Evolutionary conservation across 2,888 invertebrate species (phyloP).

Genomic region (Cheilosia impressa): DNA sequence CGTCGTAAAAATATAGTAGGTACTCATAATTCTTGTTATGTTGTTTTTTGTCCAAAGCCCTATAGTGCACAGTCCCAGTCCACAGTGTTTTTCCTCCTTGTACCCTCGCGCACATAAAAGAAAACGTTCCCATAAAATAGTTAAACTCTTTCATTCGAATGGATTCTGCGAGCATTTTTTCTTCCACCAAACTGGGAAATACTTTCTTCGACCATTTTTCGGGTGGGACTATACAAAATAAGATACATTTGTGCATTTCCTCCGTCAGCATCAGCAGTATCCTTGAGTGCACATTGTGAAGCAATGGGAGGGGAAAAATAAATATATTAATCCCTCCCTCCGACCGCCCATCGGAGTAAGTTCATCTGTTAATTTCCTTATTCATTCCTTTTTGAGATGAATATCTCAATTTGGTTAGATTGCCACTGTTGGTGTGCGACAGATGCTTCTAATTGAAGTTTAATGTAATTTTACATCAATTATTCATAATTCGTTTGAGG

Average conservation of each 20-base stretch:
- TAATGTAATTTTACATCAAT: slow-evolving; percentile 17
- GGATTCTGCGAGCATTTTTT: slow-evolving; percentile 50
- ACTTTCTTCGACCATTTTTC: not conserved
- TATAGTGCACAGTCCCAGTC: too few species aligned
- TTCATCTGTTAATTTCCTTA: too few species aligned
- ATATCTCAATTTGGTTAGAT: too few species aligned
- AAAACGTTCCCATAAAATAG: slow-evolving; percentile 35
- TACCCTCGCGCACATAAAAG: too few species aligned
- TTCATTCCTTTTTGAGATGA: too few species aligned
- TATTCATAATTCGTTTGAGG: not conserved
- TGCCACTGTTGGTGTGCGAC: not conserved
- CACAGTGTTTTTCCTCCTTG: too few species aligned
- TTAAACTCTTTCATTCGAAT: slow-evolving; percentile 69
- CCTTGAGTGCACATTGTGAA: slow-evolving; percentile 34
- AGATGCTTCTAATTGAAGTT: slow-evolving; percentile 21
- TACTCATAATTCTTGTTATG: too few species aligned
- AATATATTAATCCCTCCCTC: too few species aligned
- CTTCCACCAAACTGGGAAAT: slow-evolving; percentile 7
- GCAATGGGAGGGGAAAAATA: not conserved
- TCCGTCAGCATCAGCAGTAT: slow-evolving; percentile 16
- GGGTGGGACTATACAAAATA: too few species aligned
- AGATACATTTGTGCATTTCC: slow-evolving; percentile 4
- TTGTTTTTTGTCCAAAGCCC: too few species aligned
- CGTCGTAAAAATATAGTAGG: not conserved
- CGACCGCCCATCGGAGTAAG: too few species aligned